Evolutionary conservation across 2,797 vertebrate genomes (phyloP), one percentile per base, ranked within the genome.

Genomic region (Hippocampus kuda): DNA sequence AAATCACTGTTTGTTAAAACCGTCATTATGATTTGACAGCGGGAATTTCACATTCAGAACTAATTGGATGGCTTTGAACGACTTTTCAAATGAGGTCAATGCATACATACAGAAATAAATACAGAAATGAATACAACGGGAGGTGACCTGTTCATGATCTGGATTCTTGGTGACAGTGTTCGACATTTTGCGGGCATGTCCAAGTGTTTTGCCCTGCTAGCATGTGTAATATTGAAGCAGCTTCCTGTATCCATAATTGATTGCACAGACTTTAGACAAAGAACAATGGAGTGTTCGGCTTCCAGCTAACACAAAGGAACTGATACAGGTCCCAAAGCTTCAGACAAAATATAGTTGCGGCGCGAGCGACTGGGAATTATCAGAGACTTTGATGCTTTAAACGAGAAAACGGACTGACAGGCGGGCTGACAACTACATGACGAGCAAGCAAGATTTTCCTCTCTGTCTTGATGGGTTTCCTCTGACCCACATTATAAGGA

Each of bases 201-300:
- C 4, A 34, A 34, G 65, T 63, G 67, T 73, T 59, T 69, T 38
- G 34, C 6, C 75, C 71, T 71, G 59, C 74, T 60, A 79, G 70
- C 8, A 85, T 72, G 69, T 79, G 79, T 83, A 81, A 85, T 77
- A 81, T 81, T 70, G 46, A 72, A 77, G 76, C 70, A 62, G 78
- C 79, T 81, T 81, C 75, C 81, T 76, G 75, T 69, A 86, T 89
- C 83, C 83, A 90, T 88, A 87, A 91, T 90, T 89, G 82, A 89
- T 85, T 80, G 71, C 68, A 46, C 68, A 66, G 68, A 61, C 77
- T 79, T 76, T 76, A 85, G 83, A 87, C 83, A 89, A 84, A 88
- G 83, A 86, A 80, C 76, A 65, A n/a, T 54, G n/a, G 53, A 78
- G 78, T 70, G 76, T 78, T 77, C 54, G 44, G 75, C 75, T 83